phyloP scores from a whole-genome alignment of 2,888 invertebrate genomes.

The Heteromyza rotundicornis region DNA sequence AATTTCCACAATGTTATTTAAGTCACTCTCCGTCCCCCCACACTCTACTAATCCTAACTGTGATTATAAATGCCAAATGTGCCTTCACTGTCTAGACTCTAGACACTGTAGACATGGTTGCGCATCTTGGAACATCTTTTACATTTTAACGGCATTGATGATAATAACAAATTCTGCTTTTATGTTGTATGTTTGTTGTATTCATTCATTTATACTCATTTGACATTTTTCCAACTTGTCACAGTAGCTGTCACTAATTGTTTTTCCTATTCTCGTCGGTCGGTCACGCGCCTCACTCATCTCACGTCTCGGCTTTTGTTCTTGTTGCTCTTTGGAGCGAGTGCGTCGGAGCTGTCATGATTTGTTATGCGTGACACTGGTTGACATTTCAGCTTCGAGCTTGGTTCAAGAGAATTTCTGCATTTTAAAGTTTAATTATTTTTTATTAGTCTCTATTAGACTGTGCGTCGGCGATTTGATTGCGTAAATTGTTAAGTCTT shows the following conservation, averaged over 20 bases:
- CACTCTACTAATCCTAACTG: too few relatives aligned
- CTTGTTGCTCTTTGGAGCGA: neutral
- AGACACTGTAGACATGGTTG: neutral
- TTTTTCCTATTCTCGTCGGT: neutral
- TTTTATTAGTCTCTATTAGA: neutral
- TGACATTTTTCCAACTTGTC: neutral
- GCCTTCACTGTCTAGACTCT: constrained; percentile 9
- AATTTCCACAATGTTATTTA: too few relatives aligned
- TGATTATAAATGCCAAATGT: too few relatives aligned
- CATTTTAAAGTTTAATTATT: neutral
- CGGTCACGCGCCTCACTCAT: too few relatives aligned
- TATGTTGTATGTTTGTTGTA: neutral
- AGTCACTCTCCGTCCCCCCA: too few relatives aligned
- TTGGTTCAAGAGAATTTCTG: too few relatives aligned
- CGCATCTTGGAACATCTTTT: neutral
- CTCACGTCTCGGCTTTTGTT: neutral
- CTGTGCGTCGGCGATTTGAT: neutral
- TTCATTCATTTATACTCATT: neutral
- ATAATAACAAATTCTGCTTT: neutral
- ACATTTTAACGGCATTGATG: constrained; percentile 1
- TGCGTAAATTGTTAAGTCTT: neutral
- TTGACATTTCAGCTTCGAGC: neutral
- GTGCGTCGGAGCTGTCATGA: neutral
- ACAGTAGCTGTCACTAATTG: constrained; percentile 1
- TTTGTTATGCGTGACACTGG: neutral